Conservation (phyloP, 2,113 vertebrate species). For the Grammatotria lemairii region DNA sequence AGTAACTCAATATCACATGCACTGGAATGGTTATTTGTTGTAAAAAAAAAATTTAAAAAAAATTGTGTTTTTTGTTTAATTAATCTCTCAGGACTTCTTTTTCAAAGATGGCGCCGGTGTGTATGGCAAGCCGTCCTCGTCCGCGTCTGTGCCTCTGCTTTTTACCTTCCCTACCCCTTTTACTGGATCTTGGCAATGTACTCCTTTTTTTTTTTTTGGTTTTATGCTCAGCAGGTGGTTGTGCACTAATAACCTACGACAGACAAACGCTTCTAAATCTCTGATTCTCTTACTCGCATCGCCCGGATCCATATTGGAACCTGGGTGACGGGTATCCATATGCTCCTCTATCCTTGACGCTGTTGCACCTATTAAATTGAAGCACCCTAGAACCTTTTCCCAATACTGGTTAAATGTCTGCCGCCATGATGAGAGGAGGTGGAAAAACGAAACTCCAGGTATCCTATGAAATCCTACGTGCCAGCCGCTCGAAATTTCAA, state of each 20-base stretch:
- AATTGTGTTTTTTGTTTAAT: not conserved
- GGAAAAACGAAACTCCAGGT: not conserved
- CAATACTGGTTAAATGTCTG: not conserved
- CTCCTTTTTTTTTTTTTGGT: not conserved
- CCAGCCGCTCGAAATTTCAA: not conserved
- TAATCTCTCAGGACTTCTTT: not conserved
- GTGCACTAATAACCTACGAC: not conserved
- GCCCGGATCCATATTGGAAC: not conserved
- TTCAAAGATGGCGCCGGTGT: not conserved
- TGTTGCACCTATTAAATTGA: not conserved
- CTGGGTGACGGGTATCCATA: not conserved
- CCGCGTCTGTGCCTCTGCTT: not conserved
- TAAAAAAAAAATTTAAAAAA: not conserved
- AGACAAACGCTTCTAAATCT: not conserved
- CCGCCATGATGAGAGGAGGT: not conserved
- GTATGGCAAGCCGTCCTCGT: not conserved
- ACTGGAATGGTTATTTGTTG: not conserved
- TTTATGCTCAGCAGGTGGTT: not conserved
- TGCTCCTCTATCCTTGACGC: not conserved
- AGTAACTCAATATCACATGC: not conserved
- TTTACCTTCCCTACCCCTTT: not conserved
- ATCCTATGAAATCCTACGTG: not conserved
- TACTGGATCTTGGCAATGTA: not conserved
- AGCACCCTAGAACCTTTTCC: not conserved
- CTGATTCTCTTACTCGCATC: not conserved